Conservation (phyloP, 2,888 invertebrate species). For the Escarpia spicata region DNA sequence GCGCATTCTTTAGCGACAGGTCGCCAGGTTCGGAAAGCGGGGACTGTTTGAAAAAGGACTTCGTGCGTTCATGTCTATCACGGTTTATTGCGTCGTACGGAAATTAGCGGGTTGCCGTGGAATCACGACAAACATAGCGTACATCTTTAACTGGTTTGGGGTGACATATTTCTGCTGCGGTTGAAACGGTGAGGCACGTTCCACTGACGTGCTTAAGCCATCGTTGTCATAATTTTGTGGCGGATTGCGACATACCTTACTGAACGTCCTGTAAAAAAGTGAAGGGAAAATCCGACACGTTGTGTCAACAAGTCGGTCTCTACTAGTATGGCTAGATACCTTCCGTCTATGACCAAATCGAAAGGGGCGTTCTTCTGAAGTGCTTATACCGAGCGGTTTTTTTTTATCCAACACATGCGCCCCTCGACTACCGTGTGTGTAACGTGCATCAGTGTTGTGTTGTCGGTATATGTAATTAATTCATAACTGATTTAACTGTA, state of each 20-base stretch:
- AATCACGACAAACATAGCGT: not conserved
- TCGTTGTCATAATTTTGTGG: not conserved
- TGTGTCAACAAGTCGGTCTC: not conserved
- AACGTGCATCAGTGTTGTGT: not conserved
- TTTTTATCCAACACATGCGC: not conserved
- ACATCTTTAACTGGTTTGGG: not conserved
- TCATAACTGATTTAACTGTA: too few relatives aligned
- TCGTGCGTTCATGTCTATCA: not conserved
- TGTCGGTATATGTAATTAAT: too few relatives aligned
- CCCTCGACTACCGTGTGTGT: not conserved
- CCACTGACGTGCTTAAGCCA: not conserved
- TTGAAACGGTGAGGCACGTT: not conserved
- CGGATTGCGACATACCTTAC: not conserved
- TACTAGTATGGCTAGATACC: not conserved
- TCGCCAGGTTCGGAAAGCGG: not conserved
- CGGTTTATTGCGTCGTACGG: not conserved
- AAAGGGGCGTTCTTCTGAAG: not conserved
- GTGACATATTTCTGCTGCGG: not conserved
- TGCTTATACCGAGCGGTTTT: not conserved
- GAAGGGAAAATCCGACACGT: not conserved
- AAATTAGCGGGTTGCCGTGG: not conserved
- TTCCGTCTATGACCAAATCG: not conserved
- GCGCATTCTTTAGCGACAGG: not conserved
- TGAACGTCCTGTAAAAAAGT: not conserved
- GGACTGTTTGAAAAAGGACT: not conserved